Evolutionary conservation across 2,888 invertebrate species (phyloP), one percentile per base, ranked within the genome.

Genomic region (Plebejus melissa): DNA sequence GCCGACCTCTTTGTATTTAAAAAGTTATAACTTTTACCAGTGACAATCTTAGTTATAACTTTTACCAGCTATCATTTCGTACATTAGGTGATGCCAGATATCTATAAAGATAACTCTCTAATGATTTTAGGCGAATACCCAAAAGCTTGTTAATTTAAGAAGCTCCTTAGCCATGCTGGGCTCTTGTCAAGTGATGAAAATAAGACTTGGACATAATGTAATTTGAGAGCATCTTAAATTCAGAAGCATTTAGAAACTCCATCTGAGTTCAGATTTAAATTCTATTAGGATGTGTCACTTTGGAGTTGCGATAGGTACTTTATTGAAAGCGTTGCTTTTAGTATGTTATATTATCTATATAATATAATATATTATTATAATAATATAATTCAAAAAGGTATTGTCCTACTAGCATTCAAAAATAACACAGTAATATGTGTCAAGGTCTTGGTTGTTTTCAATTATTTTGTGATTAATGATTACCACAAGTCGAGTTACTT

Each of bases 41-140:
- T 22, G 22, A 22, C 22, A 22, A 22, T 22, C 22, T 22, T 22
- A 22, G 22, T 22, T 22, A 22, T 22, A 22, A 22, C 22, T 22
- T 22, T 22, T 22, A 22, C 22, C 22, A 22, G 22, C 22, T 32
- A 50, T 72, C 50, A 11, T 72, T 72, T 50, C 72, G 54, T 72
- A 72, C 46, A 54, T 72, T 50, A 54, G 28, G 28, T 71, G 71
- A 46, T 41, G 22, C 46, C 71, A 71, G 28, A 46, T 46, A 11
- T 4, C 1, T 16, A 16, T 54, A 4, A 54, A 16, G 4, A 16
- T 54, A 54, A 54, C 54, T 54, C 54, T 54, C 54, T 13, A 54
- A 54, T 4, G 13, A 54, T 46, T 46, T 9, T 46, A 46, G 16
- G 16, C 4, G 54, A 54, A 54, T 2, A 16, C 16, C 16, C 54